phyloP scores from a whole-genome alignment of 2,888 invertebrate genomes.

The Coenonympha glycerion region DNA sequence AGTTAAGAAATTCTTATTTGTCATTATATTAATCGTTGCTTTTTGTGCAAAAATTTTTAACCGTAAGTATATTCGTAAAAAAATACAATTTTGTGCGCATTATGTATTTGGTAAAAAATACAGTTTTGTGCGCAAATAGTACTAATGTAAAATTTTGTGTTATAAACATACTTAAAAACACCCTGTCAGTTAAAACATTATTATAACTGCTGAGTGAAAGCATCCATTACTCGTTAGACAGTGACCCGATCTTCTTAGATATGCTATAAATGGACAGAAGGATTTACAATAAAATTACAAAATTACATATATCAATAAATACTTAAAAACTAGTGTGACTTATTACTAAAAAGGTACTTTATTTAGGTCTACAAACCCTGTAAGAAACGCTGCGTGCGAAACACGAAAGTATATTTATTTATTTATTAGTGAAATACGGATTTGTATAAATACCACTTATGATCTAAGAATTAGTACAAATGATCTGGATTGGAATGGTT shows the following conservation, averaged over 20 bases:
- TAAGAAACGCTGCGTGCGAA: constrained; percentile 59
- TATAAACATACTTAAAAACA: background rate
- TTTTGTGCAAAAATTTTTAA: too few species aligned
- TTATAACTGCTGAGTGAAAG: background rate
- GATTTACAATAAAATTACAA: constrained; percentile 59
- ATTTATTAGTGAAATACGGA: too few species aligned
- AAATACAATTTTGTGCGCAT: too few species aligned
- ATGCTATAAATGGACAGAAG: constrained; percentile 37
- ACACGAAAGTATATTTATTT: constrained; percentile 31
- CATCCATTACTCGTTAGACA: constrained; percentile 19
- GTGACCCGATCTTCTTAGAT: constrained; percentile 24
- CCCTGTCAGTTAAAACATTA: background rate
- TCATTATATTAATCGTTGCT: too few species aligned
- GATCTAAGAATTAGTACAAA: too few species aligned
- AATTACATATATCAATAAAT: constrained; percentile 68
- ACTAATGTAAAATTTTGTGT: too few species aligned
- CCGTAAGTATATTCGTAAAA: background rate
- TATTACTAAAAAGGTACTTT: constrained; percentile 71
- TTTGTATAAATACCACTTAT: too few species aligned
- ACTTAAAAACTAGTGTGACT: constrained; percentile 57
- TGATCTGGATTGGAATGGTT: too few species aligned
- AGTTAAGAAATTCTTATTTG: too few species aligned
- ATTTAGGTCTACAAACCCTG: constrained; percentile 56
- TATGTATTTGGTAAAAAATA: too few species aligned
- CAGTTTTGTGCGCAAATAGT: too few species aligned